Base-by-base conservation (phyloP, 1,140 invertebrate genomes). In the Bombus superbus region DNA sequence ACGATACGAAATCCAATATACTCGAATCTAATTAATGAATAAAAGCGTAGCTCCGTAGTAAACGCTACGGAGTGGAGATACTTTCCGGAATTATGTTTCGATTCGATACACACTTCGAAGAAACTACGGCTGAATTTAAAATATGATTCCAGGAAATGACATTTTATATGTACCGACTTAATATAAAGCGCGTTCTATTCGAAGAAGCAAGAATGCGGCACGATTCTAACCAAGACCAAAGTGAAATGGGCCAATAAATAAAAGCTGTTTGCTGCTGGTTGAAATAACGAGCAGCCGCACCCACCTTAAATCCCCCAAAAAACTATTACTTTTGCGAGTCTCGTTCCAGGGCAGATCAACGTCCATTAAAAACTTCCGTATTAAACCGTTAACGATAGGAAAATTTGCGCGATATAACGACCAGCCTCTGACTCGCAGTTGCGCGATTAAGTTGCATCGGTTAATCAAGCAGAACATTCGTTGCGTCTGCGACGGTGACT, bases 241-340 rank as follows among this genome's bases (percentile, higher is more conserved):
- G n/a, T n/a, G 57, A 44, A 68, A 77, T 10, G 32, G 28, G 4
- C 44, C 62, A 68, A 66, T 83, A 77, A 83, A 83, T 64, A 62
- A 77, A 5, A 11, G 18, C 44, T 15, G 62, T 68, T 68, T 40
- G 42, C 35, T 4, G 28, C 9, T 10, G 32, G 42, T 76, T n/a
- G 72, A 76, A 83, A 53, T 75, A 66, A 76, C 81, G 44, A 83
- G 47, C 35, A 28, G 59, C 9, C 2, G 42, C 5, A 35, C 15
- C 4, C 47, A 22, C 18, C 13, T 10, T 15, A 13, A 2, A 15
- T 53, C 6, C 42, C 13, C 18, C 0, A n/a, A 42, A 42, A 68
- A 66, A 53, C 81, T 42, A 40, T 68, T 75, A 81, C 42, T 42
- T 81, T 40, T 73, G 8, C 53, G 28, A 3, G n/a, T 47, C 38